Conservation (phyloP, 2,888 invertebrate genomes). For the Odontomyia ornata region DNA sequence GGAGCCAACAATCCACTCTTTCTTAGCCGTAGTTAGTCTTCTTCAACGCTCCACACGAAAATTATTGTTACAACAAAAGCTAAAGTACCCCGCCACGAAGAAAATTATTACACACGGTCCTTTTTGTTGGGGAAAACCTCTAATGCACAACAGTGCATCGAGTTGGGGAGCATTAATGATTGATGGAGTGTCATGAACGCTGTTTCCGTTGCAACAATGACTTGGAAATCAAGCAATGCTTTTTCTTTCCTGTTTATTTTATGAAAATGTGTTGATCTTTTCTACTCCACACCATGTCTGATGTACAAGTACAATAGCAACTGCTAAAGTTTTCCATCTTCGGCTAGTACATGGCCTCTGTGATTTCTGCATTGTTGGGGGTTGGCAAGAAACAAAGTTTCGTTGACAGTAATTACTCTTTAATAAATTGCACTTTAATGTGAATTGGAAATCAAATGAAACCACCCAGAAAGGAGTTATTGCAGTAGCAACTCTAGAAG, state of each 20-base stretch:
- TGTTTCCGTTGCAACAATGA: conserved; percentile 39
- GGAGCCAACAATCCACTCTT: neutral
- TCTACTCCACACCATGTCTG: neutral
- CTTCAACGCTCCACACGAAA: neutral
- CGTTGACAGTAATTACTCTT: conserved; percentile 34
- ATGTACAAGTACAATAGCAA: too few relatives aligned
- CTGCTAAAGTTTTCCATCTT: neutral
- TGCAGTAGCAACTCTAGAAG: neutral
- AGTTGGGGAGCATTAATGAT: conserved; percentile 33
- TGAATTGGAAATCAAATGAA: conserved; percentile 21
- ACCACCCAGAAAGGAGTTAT: conserved; percentile 23
- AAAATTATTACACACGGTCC: conserved; percentile 32
- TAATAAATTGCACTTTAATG: conserved; percentile 41
- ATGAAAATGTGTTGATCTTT: conserved; percentile 42
- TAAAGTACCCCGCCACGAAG: conserved; percentile 25
- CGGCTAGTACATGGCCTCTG: too few relatives aligned
- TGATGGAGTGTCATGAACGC: conserved; percentile 43
- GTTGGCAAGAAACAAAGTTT: conserved; percentile 3
- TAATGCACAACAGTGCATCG: conserved; percentile 13
- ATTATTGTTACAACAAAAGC: neutral
- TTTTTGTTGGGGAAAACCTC: conserved; percentile 30
- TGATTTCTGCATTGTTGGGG: conserved; percentile 4
- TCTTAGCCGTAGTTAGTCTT: neutral
- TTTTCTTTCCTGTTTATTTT: conserved; percentile 36
- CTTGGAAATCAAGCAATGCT: conserved; percentile 35